Evolutionary conservation across 2,113 vertebrate species (phyloP).

Genomic region (Nymphicus hollandicus): DNA sequence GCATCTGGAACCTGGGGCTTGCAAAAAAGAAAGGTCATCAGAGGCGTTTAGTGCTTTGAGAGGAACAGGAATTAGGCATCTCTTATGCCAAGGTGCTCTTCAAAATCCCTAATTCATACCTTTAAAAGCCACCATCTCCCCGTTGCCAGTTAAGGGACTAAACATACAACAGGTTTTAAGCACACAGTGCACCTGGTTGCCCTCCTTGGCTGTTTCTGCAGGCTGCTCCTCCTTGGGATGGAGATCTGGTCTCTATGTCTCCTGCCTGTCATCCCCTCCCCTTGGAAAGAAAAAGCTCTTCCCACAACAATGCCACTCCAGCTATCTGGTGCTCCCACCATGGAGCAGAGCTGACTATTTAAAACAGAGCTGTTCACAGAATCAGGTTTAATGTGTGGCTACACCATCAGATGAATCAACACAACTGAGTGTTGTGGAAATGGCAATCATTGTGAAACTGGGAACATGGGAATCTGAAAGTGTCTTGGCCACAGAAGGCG

Average conservation of each 20-base stretch:
- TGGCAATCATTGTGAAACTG: rapidly evolving
- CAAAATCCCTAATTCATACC: not conserved
- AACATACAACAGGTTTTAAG: not conserved
- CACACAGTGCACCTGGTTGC: not conserved
- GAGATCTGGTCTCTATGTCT: not conserved
- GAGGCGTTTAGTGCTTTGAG: not conserved
- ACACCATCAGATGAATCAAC: not conserved
- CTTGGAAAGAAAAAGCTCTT: not conserved
- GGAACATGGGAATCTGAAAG: not conserved
- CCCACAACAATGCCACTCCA: not conserved
- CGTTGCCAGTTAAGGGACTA: not conserved
- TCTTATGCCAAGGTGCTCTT: not conserved
- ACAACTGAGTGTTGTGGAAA: not conserved
- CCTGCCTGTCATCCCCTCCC: not conserved
- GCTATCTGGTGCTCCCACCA: not conserved
- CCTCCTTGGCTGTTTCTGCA: not conserved
- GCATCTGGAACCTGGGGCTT: not conserved
- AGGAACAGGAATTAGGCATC: not conserved
- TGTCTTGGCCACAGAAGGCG: not conserved
- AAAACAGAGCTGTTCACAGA: not conserved
- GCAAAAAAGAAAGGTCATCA: not conserved
- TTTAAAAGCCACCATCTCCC: not conserved
- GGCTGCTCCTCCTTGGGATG: not conserved
- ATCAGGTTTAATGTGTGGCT: not conserved
- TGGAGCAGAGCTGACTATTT: not conserved